phyloP scores from a whole-genome alignment of 1,140 invertebrate genomes.

The Macrosteles quadrilineatus region DNA sequence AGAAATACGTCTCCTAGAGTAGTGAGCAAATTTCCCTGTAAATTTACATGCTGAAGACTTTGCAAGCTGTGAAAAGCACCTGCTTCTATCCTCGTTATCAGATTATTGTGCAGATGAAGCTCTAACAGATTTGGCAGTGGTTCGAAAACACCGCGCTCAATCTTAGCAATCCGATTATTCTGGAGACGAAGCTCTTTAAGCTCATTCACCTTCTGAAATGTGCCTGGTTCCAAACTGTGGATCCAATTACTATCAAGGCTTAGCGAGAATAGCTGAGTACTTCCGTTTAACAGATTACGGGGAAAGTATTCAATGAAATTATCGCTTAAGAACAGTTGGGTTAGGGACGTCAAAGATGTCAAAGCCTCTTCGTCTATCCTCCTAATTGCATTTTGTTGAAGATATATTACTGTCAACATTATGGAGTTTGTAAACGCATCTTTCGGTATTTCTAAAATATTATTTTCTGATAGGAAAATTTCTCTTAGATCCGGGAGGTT shows the following conservation, averaged over 20 bases:
- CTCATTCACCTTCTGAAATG: slow-evolving; percentile 72
- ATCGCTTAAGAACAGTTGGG: slow-evolving; percentile 81
- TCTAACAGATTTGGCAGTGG: slow-evolving; percentile 77
- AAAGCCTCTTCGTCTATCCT: slow-evolving; percentile 74
- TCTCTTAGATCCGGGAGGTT: slow-evolving; percentile 73
- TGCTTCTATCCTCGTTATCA: slow-evolving; percentile 75
- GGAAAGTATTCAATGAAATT: slow-evolving; percentile 82
- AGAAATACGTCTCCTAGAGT: slow-evolving; percentile 81
- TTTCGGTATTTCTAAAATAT: slow-evolving; percentile 79
- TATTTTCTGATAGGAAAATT: slow-evolving; percentile 87
- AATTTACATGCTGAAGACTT: slow-evolving; percentile 84
- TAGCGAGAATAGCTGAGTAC: slow-evolving; percentile 74
- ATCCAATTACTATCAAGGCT: slow-evolving; percentile 92
- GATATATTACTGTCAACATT: slow-evolving; percentile 77
- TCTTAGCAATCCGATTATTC: slow-evolving; percentile 75
- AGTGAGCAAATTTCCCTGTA: slow-evolving; percentile 78
- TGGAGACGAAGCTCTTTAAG: slow-evolving; percentile 83
- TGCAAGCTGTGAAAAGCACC: slow-evolving; percentile 79
- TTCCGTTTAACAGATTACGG: slow-evolving; percentile 69
- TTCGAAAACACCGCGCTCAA: slow-evolving; percentile 77
- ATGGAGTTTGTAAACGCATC: slow-evolving; percentile 78
- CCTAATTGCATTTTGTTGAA: slow-evolving; percentile 84
- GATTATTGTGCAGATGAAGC: slow-evolving; percentile 85
- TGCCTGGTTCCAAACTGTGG: slow-evolving; percentile 71
- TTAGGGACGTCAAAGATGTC: slow-evolving; percentile 68